Conservation (phyloP, 2,797 vertebrate species). For the Tokudaia tokunoshimensis region DNA sequence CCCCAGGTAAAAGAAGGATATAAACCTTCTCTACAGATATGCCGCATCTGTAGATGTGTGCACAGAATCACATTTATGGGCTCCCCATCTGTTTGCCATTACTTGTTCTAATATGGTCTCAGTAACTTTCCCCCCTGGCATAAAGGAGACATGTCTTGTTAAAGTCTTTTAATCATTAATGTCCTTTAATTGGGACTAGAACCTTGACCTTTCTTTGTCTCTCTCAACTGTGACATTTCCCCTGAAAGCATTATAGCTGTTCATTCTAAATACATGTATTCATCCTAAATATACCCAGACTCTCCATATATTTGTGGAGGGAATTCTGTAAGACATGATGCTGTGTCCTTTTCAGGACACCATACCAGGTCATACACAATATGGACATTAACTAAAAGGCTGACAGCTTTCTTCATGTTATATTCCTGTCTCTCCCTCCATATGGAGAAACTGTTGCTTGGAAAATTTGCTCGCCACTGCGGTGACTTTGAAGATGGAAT, state of each 20-base stretch:
- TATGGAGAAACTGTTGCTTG: not conserved
- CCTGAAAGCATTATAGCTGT: not conserved
- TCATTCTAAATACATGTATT: not conserved
- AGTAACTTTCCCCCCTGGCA: not conserved
- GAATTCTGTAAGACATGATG: not conserved
- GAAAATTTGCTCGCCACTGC: not conserved
- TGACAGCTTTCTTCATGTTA: not conserved
- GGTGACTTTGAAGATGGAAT: not conserved
- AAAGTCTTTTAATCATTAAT: conserved; percentile 10
- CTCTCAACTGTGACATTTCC: not conserved
- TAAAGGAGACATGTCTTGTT: not conserved
- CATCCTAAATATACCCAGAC: not conserved
- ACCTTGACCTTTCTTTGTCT: not conserved
- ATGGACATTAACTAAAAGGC: not conserved
- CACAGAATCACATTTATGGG: not conserved
- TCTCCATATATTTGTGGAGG: not conserved
- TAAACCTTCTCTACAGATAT: not conserved
- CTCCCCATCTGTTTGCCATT: not conserved
- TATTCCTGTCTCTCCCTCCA: not conserved
- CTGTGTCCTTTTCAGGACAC: not conserved
- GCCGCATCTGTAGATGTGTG: not conserved
- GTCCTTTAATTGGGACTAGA: not conserved
- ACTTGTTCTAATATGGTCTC: not conserved
- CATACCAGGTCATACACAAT: not conserved
- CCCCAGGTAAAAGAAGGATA: not conserved